phyloP scores from a whole-genome alignment of 2,797 vertebrate genomes.

The Epinephelus awoara region DNA sequence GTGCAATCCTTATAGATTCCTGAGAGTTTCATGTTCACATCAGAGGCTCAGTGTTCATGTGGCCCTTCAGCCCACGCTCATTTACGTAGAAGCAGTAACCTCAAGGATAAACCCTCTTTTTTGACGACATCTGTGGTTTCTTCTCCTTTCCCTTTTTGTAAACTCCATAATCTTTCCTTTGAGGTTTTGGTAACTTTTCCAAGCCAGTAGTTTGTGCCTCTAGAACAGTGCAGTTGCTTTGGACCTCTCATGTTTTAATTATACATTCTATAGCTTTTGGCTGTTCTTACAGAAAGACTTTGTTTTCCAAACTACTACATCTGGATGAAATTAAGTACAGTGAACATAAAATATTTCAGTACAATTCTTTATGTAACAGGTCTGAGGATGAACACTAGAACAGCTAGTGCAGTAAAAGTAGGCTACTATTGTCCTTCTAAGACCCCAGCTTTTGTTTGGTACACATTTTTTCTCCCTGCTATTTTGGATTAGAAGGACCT shows the following conservation, averaged over 20 bases:
- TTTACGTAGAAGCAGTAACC: constrained; percentile 72
- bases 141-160: constrained; percentile 77
- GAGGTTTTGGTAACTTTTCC: constrained; percentile 67
- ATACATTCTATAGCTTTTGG: constrained; percentile 67
- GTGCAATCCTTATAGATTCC: constrained; percentile 28
- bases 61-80: constrained; percentile 60
- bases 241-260: constrained; percentile 64
- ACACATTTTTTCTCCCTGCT: no score
- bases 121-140: constrained; percentile 77
- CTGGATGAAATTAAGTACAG: constrained; percentile 55
- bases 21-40: constrained; percentile 43
- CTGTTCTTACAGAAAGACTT: constrained; percentile 19
- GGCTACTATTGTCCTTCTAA: no score
- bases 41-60: constrained; percentile 66
- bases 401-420: not conserved
- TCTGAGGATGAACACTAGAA: not conserved
- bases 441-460: no score
- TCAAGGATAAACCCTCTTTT: constrained; percentile 76
- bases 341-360: constrained; percentile 25
- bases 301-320: constrained; percentile 27
- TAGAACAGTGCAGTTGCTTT: constrained; percentile 59
- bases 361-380: constrained; percentile 4
- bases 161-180: constrained; percentile 73
- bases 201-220: constrained; percentile 58
- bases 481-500: no score